A percentile compares a stretch with the other conserved stretches of the same genome.
Evolutionary conservation across 2,113 vertebrate species (phyloP).

Genomic region (Malurus alboscapulatus): DNA sequence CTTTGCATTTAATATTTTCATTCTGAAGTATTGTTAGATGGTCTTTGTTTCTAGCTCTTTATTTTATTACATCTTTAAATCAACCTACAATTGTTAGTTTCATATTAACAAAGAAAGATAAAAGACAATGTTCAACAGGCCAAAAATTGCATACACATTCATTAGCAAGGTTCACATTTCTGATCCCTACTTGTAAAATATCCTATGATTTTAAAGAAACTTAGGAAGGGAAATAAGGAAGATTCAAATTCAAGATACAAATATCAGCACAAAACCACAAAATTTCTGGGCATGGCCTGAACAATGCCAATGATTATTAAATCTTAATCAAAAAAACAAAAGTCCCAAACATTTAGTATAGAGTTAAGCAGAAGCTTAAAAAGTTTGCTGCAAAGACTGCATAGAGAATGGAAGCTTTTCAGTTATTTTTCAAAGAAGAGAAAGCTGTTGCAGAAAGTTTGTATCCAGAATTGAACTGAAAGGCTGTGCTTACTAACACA

Average conservation of each 20-base stretch:
- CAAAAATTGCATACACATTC: neutral
- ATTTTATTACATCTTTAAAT: neutral
- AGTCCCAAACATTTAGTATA: neutral
- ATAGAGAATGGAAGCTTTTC: neutral
- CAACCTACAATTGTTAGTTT: neutral
- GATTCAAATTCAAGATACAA: neutral
- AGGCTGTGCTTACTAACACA: fast-evolving
- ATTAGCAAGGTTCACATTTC: neutral
- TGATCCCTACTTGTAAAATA: neutral
- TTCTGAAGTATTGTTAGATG: neutral
- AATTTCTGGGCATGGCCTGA: neutral
- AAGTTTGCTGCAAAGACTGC: neutral
- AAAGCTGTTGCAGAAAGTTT: neutral
- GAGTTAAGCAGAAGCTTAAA: neutral
- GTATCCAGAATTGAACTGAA: neutral
- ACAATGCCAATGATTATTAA: neutral
- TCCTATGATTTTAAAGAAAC: neutral
- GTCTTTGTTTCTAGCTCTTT: neutral
- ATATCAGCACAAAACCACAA: neutral
- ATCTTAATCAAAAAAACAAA: neutral
- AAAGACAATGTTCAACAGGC: neutral
- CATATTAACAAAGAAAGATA: neutral
- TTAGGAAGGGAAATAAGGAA: neutral
- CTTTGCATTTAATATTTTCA: neutral
- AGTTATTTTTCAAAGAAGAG: neutral